phyloP scores from a whole-genome alignment of 2,113 vertebrate species.

The Psammodynastes pulverulentus region DNA sequence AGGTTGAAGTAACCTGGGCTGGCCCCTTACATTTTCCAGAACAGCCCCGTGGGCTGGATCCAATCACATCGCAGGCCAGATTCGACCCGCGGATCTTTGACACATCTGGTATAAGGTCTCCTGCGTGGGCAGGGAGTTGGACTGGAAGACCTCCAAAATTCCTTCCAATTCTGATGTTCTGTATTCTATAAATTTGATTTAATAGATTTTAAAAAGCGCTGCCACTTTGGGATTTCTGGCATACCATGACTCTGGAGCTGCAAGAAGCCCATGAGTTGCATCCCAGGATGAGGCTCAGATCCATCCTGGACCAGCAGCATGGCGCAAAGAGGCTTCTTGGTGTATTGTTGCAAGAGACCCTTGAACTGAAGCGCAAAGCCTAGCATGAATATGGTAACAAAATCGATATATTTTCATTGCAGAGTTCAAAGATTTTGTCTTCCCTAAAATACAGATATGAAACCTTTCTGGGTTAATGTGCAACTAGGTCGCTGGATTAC shows the following conservation, averaged over 20 bases:
- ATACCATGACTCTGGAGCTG: neutral
- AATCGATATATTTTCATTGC: neutral
- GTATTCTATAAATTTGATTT: neutral
- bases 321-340: neutral
- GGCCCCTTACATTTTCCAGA: no score
- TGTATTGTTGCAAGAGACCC: neutral
- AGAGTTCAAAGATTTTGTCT: neutral
- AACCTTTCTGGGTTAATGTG: conserved; percentile 3
- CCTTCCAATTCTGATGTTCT: neutral
- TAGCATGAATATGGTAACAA: neutral
- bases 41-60: no score
- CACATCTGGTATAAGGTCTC: neutral
- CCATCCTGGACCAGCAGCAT: neutral
- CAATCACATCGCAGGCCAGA: no score
- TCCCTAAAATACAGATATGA: conserved; percentile 16
- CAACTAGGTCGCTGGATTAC: neutral
- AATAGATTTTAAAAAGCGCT: neutral
- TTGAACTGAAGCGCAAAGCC: neutral
- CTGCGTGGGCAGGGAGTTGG: neutral
- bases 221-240: neutral
- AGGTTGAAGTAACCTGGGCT: no score
- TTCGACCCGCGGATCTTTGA: no score
- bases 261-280: neutral
- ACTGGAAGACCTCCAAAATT: neutral
- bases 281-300: neutral